Conservation (phyloP, 2,113 vertebrate genomes). For the Chlamydotis undulata region DNA sequence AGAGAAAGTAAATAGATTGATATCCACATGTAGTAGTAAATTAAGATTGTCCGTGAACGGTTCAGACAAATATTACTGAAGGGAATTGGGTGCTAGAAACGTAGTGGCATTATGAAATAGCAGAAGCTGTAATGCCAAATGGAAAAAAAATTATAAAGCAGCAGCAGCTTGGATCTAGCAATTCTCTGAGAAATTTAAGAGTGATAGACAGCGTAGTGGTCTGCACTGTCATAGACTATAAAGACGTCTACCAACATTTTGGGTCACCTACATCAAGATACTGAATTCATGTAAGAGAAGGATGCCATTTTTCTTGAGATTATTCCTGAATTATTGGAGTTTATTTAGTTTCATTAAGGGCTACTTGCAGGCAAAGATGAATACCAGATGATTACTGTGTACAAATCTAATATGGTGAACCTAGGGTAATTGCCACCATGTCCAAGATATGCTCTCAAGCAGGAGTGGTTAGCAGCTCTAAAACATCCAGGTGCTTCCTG, state of each 20-base stretch:
- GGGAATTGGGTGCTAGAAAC: neutral
- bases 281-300: neutral
- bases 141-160: neutral
- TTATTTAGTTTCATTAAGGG: neutral
- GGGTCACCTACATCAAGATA: neutral
- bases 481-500: neutral
- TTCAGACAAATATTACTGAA: neutral
- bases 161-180: neutral
- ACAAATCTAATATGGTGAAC: too few relatives aligned
- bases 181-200: neutral
- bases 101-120: neutral
- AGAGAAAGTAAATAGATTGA: neutral
- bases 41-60: neutral
- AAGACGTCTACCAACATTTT: neutral
- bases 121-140: neutral
- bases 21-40: neutral
- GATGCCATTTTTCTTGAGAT: neutral
- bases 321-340: neutral
- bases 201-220: neutral
- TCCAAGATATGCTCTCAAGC: neutral
- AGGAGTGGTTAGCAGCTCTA: neutral
- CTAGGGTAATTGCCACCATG: neutral
- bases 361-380: neutral
- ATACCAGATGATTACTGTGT: neutral
- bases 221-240: neutral